Evolutionary conservation across 1,140 invertebrate genomes (phyloP), one percentile per base, ranked within the genome.

Genomic region (Pseudobourletiella spinata): DNA sequence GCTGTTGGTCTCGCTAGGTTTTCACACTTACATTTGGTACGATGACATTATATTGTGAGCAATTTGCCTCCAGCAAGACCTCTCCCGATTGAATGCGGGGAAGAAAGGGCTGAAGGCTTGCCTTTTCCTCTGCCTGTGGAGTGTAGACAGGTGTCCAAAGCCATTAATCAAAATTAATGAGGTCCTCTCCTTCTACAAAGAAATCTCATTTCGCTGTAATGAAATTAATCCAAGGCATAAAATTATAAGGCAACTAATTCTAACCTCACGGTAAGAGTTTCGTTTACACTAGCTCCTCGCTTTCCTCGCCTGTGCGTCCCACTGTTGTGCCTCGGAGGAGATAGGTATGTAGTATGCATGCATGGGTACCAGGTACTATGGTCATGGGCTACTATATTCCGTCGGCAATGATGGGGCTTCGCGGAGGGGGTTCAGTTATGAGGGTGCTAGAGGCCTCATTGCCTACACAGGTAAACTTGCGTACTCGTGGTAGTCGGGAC

Each of bases 101-200:
- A 30, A 52, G 28, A 52, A 26, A 52, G 18, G 14, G 50, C 44
- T 48, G 50, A 25, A 52, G 22, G 50, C 11, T 14, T 52, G 28
- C 50, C 50, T 52, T 52, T 52, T 51, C 22, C 48, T 46, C 48
- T 51, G 48, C 48, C 48, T 51, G 24, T 51, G 48, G 48, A 51
- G 48, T 51, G 48, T 51, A 61, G 66, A 67, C 66, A 67, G 66
- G 66, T 67, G 66, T 67, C 59, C 62, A 39, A 59, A 60, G 59
- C 57, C 67, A 69, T 69, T 69, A 69, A 69, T 69, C 67, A 69
- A 66, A 69, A 58, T 66, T 69, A 69, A 69, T 69, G 67, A 69
- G 67, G 50, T 64, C 58, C 61, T 68, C 57, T 58, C 48, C 20
- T 14, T 35, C 48, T 24, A 67, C 64, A 66, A 66, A 68, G 57